Base-by-base conservation (phyloP, 2,888 invertebrate genomes). In the Eucera pruinosa region DNA sequence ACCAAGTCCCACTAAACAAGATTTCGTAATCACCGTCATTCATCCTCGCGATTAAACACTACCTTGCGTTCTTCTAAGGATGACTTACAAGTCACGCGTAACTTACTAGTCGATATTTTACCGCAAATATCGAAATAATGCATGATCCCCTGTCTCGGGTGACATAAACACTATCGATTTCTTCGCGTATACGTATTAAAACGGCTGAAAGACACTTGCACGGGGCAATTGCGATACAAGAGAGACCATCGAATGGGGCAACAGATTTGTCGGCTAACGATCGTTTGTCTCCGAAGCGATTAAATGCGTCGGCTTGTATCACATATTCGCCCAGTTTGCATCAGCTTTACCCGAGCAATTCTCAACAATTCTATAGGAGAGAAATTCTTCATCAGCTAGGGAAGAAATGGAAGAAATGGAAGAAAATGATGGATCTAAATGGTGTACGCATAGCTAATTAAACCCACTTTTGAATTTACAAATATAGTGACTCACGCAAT, bases 11-110 rank as follows among this genome's bases (percentile, higher is more conserved):
- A 2, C 6, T 15, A 45, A 45, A 52, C 41, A 23, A 5, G 33
- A 58, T 80, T 80, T 80, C 76, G 62, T 66, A 81, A 81, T 45
- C 30, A 27, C 20, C 7, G 20, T 45, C 50, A 20, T 54, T 61
- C 41, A 33, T 60, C 30, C 57, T 27, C 68, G 25, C 62, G 69
- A n/a, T 23, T 65, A 54, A 72, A 30, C 9, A 23, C 13, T 39
- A 41, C 45, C 39, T 75, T 52, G 33, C 45, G 20, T 33, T 41
- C 23, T 27, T 45, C 1, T 7, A 5, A 23, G 15, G 80, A 80
- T 66, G 68, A 82, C 85, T 50, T 78, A 80, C 50, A 70, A 82
- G 65, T 77, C 43, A 18, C 30, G 45, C 50, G 18, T 41, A 41
- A 36, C 30, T 27, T 41, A 57, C 18, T 30, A 45, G 74, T 69